These are phyloP conservation scores for Desmophyllum pertusum DNA, from an alignment of 92 coral and sea anemone genomes.

Conservation along the genomic window DNA sequence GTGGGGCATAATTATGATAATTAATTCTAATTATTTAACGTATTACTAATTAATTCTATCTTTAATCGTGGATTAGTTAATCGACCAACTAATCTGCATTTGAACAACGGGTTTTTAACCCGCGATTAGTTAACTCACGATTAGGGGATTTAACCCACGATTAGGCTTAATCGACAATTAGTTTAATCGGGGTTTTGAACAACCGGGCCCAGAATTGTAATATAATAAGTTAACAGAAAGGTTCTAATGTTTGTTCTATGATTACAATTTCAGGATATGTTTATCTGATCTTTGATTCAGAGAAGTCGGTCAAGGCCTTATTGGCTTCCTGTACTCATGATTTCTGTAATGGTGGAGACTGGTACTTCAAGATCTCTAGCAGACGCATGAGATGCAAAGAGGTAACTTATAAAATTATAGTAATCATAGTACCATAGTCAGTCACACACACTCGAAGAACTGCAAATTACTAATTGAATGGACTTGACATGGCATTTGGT, in stretches of 20 bases:
- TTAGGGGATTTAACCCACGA: too few species aligned
- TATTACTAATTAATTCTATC: too few species aligned
- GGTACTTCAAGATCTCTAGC: slow-evolving; percentile 99
- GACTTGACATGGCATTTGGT: too few species aligned
- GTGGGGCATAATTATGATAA: too few species aligned
- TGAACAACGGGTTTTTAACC: too few species aligned
- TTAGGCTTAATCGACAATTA: too few species aligned
- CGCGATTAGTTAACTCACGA: too few species aligned
- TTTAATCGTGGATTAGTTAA: too few species aligned
- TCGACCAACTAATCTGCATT: too few species aligned
- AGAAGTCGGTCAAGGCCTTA: slow-evolving; percentile 93
- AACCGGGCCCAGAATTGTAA: not conserved
- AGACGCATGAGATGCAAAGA: slow-evolving; percentile 97
- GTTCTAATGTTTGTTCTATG: not conserved
- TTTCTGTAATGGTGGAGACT: slow-evolving; percentile 98
- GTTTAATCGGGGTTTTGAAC: not conserved
- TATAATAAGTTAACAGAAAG: not conserved
- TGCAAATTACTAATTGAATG: too few species aligned
- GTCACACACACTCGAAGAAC: too few species aligned
- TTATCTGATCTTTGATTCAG: slow-evolving; percentile 96
- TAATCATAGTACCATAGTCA: not conserved
- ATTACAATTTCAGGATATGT: slow-evolving; percentile 77
- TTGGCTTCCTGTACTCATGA: slow-evolving; percentile 97
- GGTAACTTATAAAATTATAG: slow-evolving; percentile 47
- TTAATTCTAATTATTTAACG: too few species aligned